phyloP scores from a whole-genome alignment of 2,888 invertebrate species.

The Dasypogon diadema region DNA sequence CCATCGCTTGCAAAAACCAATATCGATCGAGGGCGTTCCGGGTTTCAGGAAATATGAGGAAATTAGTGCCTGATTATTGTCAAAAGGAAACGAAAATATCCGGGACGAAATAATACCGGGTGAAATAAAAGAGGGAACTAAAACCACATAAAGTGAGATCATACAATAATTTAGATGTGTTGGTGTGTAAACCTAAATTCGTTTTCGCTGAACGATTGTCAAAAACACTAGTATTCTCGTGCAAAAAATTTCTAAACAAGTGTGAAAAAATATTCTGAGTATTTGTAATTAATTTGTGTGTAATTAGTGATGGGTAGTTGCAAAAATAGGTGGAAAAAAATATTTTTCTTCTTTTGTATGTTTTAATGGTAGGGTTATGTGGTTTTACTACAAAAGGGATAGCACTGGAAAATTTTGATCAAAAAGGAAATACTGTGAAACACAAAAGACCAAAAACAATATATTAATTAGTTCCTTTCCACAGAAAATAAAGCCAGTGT shows the following conservation, averaged over 20 bases:
- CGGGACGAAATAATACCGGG: conserved; percentile 18
- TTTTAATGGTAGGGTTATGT: neutral
- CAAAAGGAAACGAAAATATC: conserved; percentile 16
- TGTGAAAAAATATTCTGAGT: conserved; percentile 37
- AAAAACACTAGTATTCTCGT: conserved; percentile 29
- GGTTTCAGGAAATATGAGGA: neutral
- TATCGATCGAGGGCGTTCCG: conserved; percentile 36
- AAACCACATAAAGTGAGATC: conserved; percentile 17
- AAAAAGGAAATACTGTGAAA: conserved; percentile 24
- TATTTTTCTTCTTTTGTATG: neutral
- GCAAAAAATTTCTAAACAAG: conserved; percentile 40
- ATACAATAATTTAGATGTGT: conserved; percentile 20
- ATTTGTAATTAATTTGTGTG: too few relatives aligned
- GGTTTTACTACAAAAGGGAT: conserved; percentile 38
- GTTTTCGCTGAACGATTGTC: conserved; percentile 1
- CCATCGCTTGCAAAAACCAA: conserved; percentile 55
- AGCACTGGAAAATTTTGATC: conserved; percentile 29
- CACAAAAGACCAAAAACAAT: conserved; percentile 25
- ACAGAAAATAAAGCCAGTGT: conserved; percentile 46
- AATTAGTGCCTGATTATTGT: conserved; percentile 30
- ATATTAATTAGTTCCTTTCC: neutral
- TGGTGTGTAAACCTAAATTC: conserved; percentile 4
- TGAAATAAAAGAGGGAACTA: neutral
- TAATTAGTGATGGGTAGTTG: neutral
- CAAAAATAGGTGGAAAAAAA: neutral